Base-by-base conservation (phyloP, 2,797 vertebrate genomes). In the Tiaroga cobitis region DNA sequence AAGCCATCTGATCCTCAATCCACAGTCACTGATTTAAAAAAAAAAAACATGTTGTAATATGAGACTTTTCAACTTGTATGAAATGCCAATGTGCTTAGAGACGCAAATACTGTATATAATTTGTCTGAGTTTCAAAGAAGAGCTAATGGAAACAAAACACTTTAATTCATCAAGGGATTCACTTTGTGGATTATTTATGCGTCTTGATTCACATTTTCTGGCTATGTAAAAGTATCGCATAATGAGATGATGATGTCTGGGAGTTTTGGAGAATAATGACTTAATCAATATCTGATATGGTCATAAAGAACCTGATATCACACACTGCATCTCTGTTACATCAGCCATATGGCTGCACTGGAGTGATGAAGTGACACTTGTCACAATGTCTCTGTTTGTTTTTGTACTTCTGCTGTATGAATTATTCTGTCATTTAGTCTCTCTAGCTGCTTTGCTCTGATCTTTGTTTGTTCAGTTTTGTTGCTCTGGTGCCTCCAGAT, bases 281-380 rank as follows among this genome's bases (percentile, higher is more conserved):
- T 70, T 83, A 77, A 87, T 88, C 39, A 78, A 77, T 85, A 85
- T 73, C 69, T 76, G 63, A 86, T 82, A 74, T 41, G 4, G 70
- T 51, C 63, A 29, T 81, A 16, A 72, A 65, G 69, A 39, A 74
- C 54, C 61, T 73, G 68, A 85, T 73, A 67, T 80, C 68, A 63
- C 41, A 46, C 11, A 29, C 51, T 15, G 73, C 15, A 29, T 85
- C 32, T 80, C 32, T 32, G 56, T 85, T 80, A 74, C 77, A 85
- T 7, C 32, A 32, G 56, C 77, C 84, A 67, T 85, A 85, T 85
- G 84, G 69, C 56, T 32, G 32, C 54, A 41, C 34, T 51, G 63
- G 39, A 61, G 26, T 32, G 34, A 69, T 69, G 49, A 59, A 46
- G 37, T 56, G 74, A 83, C 56, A n/a, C 51, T 67, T 78, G 34